Evolutionary conservation across 2,797 vertebrate species (phyloP).

Genomic region (Tokudaia tokunoshimensis): DNA sequence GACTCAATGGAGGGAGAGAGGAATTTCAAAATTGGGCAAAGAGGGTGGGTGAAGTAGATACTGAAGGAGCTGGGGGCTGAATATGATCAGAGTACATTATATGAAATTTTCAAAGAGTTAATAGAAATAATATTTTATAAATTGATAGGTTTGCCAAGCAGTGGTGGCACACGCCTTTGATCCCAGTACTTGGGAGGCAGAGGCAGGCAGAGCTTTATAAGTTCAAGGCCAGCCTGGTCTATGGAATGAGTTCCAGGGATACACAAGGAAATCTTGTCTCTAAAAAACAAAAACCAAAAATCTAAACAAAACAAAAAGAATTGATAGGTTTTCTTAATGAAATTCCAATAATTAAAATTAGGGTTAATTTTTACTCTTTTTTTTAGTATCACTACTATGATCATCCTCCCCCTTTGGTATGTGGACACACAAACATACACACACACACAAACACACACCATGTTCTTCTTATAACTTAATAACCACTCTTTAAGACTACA

Average conservation of each 20-base stretch:
- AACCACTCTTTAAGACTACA: neutral
- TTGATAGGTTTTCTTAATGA: neutral
- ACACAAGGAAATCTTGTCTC: neutral
- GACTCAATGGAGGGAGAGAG: neutral
- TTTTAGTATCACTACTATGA: neutral
- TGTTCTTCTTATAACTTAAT: constrained; percentile 16
- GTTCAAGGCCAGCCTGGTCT: neutral
- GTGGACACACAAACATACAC: too few relatives aligned
- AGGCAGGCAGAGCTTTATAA: neutral
- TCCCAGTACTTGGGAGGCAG: neutral
- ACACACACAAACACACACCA: neutral
- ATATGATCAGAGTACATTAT: neutral
- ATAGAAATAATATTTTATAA: neutral
- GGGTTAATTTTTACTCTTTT: neutral
- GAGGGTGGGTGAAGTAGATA: too few relatives aligned
- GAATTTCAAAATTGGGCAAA: neutral
- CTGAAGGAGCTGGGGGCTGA: neutral
- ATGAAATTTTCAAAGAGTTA: neutral
- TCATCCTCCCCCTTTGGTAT: neutral
- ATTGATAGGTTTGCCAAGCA: neutral
- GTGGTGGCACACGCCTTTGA: neutral
- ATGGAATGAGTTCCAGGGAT: neutral
- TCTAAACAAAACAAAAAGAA: neutral
- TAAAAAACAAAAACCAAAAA: neutral
- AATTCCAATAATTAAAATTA: neutral